phyloP scores from a whole-genome alignment of 2,113 vertebrate species.

The Mandrillus leucophaeus region DNA sequence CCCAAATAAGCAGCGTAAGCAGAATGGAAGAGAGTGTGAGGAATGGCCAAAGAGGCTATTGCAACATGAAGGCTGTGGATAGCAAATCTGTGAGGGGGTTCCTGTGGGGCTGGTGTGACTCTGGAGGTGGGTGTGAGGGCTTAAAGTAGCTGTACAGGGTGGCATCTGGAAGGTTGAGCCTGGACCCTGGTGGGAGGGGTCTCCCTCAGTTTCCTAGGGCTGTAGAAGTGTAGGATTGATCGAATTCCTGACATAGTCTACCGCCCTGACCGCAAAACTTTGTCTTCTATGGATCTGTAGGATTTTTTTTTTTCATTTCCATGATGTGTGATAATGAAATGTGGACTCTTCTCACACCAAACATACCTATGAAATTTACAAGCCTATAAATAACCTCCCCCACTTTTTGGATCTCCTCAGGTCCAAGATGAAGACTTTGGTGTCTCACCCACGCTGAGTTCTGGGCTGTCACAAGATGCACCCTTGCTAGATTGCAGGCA shows the following conservation, averaged over 20 bases:
- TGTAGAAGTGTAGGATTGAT: neutral
- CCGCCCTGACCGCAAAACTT: neutral
- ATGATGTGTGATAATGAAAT: neutral
- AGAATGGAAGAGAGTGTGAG: neutral
- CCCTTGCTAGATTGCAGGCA: neutral
- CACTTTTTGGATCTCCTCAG: neutral
- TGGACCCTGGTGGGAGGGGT: neutral
- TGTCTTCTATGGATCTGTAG: neutral
- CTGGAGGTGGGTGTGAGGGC: neutral
- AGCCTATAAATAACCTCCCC: neutral
- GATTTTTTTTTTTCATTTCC: neutral
- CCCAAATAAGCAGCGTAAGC: neutral
- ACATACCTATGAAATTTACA: neutral
- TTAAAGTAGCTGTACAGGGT: neutral
- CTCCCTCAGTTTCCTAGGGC: neutral
- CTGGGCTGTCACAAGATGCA: neutral
- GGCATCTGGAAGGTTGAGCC: neutral
- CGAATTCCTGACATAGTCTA: neutral
- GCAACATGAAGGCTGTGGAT: neutral
- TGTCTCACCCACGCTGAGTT: neutral
- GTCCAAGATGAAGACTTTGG: neutral
- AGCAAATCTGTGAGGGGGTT: neutral
- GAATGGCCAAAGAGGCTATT: neutral
- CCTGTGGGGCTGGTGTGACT: neutral
- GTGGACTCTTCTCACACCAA: neutral